Base-by-base conservation (phyloP, 2,797 vertebrate species). In the Typhlichthys subterraneus region DNA sequence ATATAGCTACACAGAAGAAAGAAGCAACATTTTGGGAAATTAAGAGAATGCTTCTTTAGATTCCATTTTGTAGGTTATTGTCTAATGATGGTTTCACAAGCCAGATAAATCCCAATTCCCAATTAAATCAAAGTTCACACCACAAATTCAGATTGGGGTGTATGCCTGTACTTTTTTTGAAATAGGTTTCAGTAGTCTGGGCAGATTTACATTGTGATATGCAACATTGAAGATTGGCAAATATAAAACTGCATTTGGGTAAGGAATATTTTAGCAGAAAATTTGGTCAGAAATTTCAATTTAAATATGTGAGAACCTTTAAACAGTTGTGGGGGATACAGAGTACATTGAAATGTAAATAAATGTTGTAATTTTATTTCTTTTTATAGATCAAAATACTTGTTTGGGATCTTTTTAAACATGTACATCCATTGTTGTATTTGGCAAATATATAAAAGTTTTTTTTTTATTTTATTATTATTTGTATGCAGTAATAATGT, bases 401-500 rank as follows among this genome's bases (percentile, higher is more conserved):
- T 88, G 64, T 55, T 73, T 89, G 69, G 78, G 84, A 86, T 83
- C 73, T 91, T 93, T 93, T 87, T 81, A 85, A 91, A 91, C 81
- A 87, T 87, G 90, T 93, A 93, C 74, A 93, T 91, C 69, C 86
- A 84, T 89, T 84, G 79, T 81, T 89, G 85, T 90, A 88, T 89
- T 91, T 87, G 81, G 80, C 77, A 88, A 85, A 83, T 76, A 83
- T 85, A 69, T 79, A 67, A 84, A 76, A 85, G 84, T 88, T 88
- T 75, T 75, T 75, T 76, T 87, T 81, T 23, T 23, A 3, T 23
- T 23, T 89, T 85, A 91, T 90, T 87, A 89, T 88, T 88, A 89
- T 92, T 91, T 93, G 92, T 93, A 90, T 85, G 79, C 87, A 79
- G 77, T 92, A 87, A 88, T 83, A 87, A 71, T 73, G 83, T 88